These are phyloP conservation scores for Andrena minutula DNA, from an alignment of 2,888 invertebrate genomes.

Conservation along the genomic window DNA sequence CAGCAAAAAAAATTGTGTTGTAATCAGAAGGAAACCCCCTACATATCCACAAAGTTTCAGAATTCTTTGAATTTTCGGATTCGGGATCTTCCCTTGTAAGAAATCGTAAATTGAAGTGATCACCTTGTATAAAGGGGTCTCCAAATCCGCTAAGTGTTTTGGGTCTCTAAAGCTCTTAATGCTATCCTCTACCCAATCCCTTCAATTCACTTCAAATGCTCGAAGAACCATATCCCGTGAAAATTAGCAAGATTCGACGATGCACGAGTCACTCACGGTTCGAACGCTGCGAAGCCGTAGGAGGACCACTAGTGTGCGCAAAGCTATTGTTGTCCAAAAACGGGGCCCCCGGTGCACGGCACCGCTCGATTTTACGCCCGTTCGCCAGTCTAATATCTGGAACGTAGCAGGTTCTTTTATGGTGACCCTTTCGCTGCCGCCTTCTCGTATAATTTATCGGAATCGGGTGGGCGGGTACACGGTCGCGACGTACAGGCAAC, in stretches of 20 bases:
- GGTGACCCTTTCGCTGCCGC: slow-evolving; percentile 65
- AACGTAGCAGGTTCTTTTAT: slow-evolving; percentile 79
- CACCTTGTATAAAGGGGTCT: no score
- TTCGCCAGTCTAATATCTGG: slow-evolving; percentile 69
- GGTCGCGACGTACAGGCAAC: slow-evolving; percentile 67
- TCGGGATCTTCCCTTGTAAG: no score
- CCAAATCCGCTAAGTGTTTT: not conserved
- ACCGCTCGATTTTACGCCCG: slow-evolving; percentile 56
- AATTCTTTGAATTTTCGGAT: no score
- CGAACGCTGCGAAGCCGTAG: not conserved
- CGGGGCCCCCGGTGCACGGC: not conserved
- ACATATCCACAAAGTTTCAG: no score
- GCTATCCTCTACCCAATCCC: no score
- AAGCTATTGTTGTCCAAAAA: not conserved
- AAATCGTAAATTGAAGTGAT: no score
- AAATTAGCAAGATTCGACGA: not conserved
- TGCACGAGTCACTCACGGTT: not conserved
- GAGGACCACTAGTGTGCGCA: slow-evolving; percentile 3
- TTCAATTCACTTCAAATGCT: no score
- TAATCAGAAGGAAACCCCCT: no score
- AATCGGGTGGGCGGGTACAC: slow-evolving; percentile 70
- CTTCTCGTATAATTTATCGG: slow-evolving; percentile 73
- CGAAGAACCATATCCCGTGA: no score
- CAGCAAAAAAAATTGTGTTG: no score
- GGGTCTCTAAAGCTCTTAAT: no score